Evolutionary conservation across 1,140 invertebrate species (phyloP).

Genomic region (Drosophila setifemur): DNA sequence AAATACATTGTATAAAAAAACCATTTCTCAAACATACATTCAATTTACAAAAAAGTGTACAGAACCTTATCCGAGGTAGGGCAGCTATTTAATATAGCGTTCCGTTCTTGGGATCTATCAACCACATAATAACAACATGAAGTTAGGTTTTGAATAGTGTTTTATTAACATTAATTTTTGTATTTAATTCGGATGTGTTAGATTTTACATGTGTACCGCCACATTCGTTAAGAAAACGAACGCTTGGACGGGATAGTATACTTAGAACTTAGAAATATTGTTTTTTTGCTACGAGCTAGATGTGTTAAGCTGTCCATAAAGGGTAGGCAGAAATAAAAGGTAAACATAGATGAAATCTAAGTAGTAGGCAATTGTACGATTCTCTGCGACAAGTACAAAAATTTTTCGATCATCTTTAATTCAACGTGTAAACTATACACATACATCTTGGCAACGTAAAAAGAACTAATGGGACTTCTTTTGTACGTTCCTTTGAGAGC

Average conservation of each 20-base stretch:
- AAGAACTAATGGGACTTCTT: background rate
- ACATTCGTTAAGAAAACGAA: conserved; percentile 40
- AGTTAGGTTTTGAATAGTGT: conserved; percentile 45
- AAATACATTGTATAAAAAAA: too few relatives aligned
- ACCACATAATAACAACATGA: too few relatives aligned
- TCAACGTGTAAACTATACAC: conserved; percentile 24
- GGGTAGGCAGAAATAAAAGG: conserved; percentile 48
- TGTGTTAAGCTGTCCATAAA: conserved; percentile 57
- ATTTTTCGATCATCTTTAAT: conserved; percentile 23
- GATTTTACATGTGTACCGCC: conserved; percentile 64
- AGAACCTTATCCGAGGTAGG: too few relatives aligned
- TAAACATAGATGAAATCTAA: conserved; percentile 62
- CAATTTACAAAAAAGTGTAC: too few relatives aligned
- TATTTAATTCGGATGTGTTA: conserved; percentile 64
- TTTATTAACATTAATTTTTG: conserved; percentile 71
- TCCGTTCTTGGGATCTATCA: too few relatives aligned
- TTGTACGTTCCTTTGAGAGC: background rate
- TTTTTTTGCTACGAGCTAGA: conserved; percentile 61
- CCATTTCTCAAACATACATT: too few relatives aligned
- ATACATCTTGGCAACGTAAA: conserved; percentile 4
- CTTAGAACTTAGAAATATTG: conserved; percentile 57
- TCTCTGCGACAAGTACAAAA: conserved; percentile 42
- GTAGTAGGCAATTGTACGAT: conserved; percentile 39
- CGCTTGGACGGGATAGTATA: conserved; percentile 29
- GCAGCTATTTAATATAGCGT: too few relatives aligned